Evolutionary conservation across 2,113 vertebrate genomes (phyloP).

Genomic region (Cavia aperea): DNA sequence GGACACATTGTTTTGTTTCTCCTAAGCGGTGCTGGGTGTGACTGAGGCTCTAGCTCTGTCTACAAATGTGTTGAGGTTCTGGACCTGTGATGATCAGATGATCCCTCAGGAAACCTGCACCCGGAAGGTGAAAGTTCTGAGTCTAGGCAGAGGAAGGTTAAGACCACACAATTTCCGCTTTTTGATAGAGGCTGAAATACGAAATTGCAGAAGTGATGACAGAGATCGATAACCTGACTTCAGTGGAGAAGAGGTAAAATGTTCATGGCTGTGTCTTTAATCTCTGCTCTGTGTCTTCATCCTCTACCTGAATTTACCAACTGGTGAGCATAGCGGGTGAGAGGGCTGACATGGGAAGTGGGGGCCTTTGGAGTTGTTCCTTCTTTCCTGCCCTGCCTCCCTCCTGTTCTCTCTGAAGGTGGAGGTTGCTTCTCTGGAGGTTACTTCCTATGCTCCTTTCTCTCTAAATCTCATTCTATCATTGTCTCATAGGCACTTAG

Average conservation of each 20-base stretch:
- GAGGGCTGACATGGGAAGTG: background rate
- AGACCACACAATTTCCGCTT: background rate
- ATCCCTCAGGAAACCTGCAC: background rate
- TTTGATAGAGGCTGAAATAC: constrained; percentile 90
- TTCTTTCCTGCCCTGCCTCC: background rate
- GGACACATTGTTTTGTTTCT: background rate
- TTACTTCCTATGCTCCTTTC: background rate
- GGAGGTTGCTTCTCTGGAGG: background rate
- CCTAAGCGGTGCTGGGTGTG: background rate
- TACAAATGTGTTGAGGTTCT: background rate
- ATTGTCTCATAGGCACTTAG: background rate
- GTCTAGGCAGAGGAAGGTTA: background rate
- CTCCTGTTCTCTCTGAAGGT: no score
- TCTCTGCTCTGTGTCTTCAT: background rate
- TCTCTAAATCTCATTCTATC: background rate
- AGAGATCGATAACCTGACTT: constrained; percentile 95
- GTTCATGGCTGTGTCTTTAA: background rate
- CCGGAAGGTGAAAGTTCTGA: background rate
- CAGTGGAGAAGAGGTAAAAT: constrained; percentile 89
- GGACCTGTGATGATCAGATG: background rate
- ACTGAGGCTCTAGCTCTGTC: background rate
- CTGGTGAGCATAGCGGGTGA: no score
- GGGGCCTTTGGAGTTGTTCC: background rate
- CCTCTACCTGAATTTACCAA: background rate
- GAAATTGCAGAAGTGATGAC: constrained; percentile 98